Conservation (phyloP, 2,113 vertebrate species). For the Anoura caudifer region DNA sequence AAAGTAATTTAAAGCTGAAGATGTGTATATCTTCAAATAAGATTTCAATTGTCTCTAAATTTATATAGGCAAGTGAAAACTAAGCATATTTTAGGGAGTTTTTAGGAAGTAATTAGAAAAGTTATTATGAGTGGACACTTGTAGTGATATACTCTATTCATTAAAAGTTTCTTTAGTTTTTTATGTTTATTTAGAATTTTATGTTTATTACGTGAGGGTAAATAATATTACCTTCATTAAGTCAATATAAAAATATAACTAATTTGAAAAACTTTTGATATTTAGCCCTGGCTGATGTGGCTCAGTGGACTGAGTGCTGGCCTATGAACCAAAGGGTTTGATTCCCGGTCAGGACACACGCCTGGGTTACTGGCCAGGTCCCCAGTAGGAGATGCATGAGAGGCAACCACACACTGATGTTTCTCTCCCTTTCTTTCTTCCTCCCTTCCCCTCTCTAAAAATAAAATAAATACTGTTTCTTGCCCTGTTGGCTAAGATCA, state of each 20-base stretch:
- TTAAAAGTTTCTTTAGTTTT: neutral
- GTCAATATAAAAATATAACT: neutral
- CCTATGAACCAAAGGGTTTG: no score
- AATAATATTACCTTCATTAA: neutral
- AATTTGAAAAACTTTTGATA: neutral
- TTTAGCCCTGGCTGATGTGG: no score
- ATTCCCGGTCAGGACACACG: no score
- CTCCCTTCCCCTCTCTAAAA: no score
- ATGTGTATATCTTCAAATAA: neutral
- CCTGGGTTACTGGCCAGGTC: no score
- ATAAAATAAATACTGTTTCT: no score
- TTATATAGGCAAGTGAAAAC: neutral
- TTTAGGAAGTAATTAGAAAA: neutral
- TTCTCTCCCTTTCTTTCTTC: no score
- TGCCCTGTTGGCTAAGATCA: no score
- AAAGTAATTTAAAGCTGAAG: neutral
- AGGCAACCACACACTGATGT: no score
- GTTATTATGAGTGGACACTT: neutral
- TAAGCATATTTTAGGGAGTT: neutral
- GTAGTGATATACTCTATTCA: neutral
- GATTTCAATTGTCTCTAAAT: neutral
- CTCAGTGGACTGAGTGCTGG: no score
- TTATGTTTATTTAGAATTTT: no score
- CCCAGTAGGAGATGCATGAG: no score
- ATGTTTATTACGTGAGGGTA: neutral